These are phyloP conservation scores for Strigamia maritima DNA, from an alignment of 2,888 invertebrate genomes.

Conservation along the genomic window DNA sequence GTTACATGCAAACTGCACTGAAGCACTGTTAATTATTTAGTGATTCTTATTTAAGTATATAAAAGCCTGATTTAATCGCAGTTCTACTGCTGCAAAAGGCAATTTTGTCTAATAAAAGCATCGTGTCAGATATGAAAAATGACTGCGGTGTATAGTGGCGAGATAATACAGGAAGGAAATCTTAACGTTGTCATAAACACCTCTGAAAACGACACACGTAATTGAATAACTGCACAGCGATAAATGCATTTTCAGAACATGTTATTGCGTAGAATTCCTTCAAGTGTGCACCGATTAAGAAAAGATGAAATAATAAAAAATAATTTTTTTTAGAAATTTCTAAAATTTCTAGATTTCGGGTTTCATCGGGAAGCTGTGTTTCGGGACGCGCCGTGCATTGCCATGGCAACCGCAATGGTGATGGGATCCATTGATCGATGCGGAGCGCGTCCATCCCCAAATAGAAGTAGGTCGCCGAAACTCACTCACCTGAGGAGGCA, in stretches of 20 bases:
- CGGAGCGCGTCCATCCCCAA: conserved; percentile 2
- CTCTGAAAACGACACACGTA: not conserved
- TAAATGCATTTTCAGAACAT: not conserved
- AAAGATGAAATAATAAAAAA: not conserved
- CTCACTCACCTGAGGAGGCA: conserved; percentile 1
- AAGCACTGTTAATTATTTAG: not conserved
- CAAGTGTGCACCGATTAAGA: not conserved
- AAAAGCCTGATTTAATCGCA: not conserved
- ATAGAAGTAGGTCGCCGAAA: not conserved
- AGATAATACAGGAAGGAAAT: not conserved
- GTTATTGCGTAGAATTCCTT: not conserved
- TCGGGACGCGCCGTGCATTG: not conserved
- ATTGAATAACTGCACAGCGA: not conserved
- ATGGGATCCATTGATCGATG: conserved; percentile 5
- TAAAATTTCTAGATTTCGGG: not conserved
- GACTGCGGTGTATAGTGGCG: not conserved
- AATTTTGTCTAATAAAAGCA: not conserved
- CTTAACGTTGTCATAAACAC: conserved; percentile 10
- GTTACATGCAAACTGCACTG: too few relatives aligned
- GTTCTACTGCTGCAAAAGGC: not conserved
- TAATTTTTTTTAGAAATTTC: too few relatives aligned
- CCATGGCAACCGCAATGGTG: conserved; percentile 5
- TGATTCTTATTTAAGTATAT: not conserved
- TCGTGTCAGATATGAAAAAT: not conserved
- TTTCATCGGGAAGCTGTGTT: not conserved